These are phyloP conservation scores for Zingel zingel DNA, from an alignment of 2,113 vertebrate genomes.

Conservation along the genomic window DNA sequence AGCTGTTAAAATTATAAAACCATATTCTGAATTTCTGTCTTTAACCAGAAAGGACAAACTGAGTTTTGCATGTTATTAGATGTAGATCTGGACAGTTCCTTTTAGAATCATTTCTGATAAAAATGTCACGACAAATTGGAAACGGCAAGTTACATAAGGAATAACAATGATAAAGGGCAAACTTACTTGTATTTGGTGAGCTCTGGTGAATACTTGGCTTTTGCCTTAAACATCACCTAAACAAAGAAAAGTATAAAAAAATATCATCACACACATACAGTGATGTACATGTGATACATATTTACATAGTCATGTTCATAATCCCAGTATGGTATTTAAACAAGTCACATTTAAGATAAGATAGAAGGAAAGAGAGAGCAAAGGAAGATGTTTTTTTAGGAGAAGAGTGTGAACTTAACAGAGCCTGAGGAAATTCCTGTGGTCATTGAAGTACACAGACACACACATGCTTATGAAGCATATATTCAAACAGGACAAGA, in stretches of 20 bases:
- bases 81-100: neutral
- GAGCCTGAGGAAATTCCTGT: conserved; percentile 39
- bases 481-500: neutral
- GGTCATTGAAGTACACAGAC: neutral
- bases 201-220: conserved; percentile 94
- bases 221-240: conserved; percentile 96
- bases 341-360: neutral
- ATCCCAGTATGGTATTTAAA: neutral
- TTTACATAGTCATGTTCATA: neutral
- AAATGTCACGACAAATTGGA: neutral
- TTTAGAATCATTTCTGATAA: neutral
- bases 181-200: conserved; percentile 97
- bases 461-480: conserved; percentile 1
- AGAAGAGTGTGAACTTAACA: conserved; percentile 49
- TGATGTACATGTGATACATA: neutral
- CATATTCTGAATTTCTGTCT: neutral
- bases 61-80: neutral
- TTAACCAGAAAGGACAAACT: neutral
- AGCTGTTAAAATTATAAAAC: neutral
- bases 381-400: neutral
- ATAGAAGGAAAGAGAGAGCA: neutral
- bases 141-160: neutral
- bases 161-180: neutral
- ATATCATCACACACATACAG: neutral
- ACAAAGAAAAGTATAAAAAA: neutral